Conservation (phyloP, 1,140 invertebrate genomes). For the Antheraea mylitta region DNA sequence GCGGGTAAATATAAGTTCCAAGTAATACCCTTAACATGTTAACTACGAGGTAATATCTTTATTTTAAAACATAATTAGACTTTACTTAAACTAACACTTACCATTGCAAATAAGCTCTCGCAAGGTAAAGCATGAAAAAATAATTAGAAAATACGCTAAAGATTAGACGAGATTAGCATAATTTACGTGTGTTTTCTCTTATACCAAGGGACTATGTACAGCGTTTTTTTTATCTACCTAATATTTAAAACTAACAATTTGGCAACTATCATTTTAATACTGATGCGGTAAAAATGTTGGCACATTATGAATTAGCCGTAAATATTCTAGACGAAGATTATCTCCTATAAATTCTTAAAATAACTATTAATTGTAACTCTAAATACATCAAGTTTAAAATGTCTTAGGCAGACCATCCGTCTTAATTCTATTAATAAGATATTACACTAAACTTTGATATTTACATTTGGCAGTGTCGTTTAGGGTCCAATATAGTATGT, state of each 20-base stretch:
- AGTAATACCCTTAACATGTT: too few relatives aligned
- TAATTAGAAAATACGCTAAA: conserved; percentile 53
- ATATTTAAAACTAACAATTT: conserved; percentile 57
- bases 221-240: conserved; percentile 49
- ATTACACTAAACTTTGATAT: conserved; percentile 51
- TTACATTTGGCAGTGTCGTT: conserved; percentile 53
- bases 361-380: conserved; percentile 59
- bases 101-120: conserved; percentile 70
- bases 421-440: conserved; percentile 41
- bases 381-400: conserved; percentile 75
- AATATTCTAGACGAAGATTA: conserved; percentile 66
- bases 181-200: background rate
- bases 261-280: conserved; percentile 77
- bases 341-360: conserved; percentile 67
- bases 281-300: conserved; percentile 79
- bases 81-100: conserved; percentile 51
- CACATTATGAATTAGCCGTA: conserved; percentile 61
- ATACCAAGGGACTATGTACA: conserved; percentile 58
- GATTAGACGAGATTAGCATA: conserved; percentile 40
- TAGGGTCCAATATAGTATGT: conserved; percentile 32
- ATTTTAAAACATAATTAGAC: too few relatives aligned
- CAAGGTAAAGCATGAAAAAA: conserved; percentile 75
- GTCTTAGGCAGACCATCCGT: conserved; percentile 67
- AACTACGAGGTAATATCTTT: too few relatives aligned
- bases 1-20: too few relatives aligned